Evolutionary conservation across 2,888 invertebrate species (phyloP), one percentile per base, ranked within the genome.

Genomic region (Zele albiditarsus): DNA sequence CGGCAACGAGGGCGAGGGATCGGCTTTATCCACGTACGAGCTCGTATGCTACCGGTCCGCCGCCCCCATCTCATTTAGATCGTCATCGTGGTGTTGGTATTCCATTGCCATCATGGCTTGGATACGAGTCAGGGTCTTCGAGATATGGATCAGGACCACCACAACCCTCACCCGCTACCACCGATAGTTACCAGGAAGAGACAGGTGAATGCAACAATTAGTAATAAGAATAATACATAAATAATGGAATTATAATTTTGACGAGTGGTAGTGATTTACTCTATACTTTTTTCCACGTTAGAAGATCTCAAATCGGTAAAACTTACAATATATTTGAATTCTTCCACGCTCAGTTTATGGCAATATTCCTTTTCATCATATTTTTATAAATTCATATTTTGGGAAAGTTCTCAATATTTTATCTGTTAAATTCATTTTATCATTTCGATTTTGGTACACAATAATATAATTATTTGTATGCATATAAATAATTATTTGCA

Each of bases 1-100:
- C 88, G 85, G 86, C 88, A 80, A 84, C 86, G 79, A 87, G 88
- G 87, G 87, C 88, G 88, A 87, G 88, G 87, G 88, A 88, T 83
- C 86, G 88, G 86, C 84, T 88, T 28, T 88, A 88, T 74, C 85
- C 88, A 81, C 86, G 88, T 75, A 84, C 87, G 76, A 84, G 85
- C 80, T 85, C 88, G 75, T 86, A 90, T 79, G 87, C 87, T 75
- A 86, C 87, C 83, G 89, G 84, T 82, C 87, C 87, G 85, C 89
- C 87, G 85, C 89, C 87, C 85, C 87, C 87, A 84, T 87, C 88
- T 81, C 88, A 88, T 74, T 78, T 88, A 87, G 88, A 88, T 72
- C 88, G 88, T 79, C 88, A 88, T 82, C 85, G 87, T 67, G 83
- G 84, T 67, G 83, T 84, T 77, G 83, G 83, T 78, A 78, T 87